These are phyloP conservation scores for Mimas tiliae DNA, from an alignment of 2,888 invertebrate genomes.

Conservation along the genomic window DNA sequence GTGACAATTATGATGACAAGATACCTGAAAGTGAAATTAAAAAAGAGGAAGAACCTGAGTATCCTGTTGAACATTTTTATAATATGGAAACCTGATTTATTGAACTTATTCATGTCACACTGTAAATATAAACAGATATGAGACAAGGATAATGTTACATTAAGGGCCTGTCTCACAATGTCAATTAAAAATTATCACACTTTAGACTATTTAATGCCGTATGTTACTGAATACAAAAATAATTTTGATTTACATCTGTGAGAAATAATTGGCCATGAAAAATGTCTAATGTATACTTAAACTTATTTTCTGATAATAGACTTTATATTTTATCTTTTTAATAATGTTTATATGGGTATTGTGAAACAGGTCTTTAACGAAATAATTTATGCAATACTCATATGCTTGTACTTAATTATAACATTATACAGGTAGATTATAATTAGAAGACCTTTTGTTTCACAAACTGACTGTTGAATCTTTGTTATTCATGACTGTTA, in stretches of 20 bases:
- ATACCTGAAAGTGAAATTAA: slow-evolving; percentile 64
- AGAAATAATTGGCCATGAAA: too few relatives aligned
- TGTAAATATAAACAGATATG: background rate
- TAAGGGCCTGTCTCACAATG: background rate
- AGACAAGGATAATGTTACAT: background rate
- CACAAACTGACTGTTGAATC: slow-evolving; percentile 1
- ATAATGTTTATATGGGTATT: too few relatives aligned
- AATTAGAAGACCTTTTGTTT: background rate
- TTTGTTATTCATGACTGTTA: slow-evolving; percentile 25
- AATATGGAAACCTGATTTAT: slow-evolving; percentile 70
- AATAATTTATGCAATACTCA: background rate
- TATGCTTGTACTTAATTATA: slow-evolving; percentile 17
- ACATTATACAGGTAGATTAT: slow-evolving; percentile 13
- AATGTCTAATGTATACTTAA: too few relatives aligned
- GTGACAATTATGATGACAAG: slow-evolving; percentile 78
- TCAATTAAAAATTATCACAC: too few relatives aligned
- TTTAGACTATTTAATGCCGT: too few relatives aligned
- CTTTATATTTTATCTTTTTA: too few relatives aligned
- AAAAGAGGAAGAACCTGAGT: slow-evolving; percentile 70
- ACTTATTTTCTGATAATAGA: too few relatives aligned
- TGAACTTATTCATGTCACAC: background rate
- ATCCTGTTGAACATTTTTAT: slow-evolving; percentile 70
- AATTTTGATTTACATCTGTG: too few relatives aligned
- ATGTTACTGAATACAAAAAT: too few relatives aligned
- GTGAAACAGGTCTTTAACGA: background rate